Percentiles rank a stretch among this genome's conserved stretches.
These are phyloP conservation scores for Verasper variegatus DNA, from an alignment of 2,113 vertebrate species.

Conservation along the genomic window DNA sequence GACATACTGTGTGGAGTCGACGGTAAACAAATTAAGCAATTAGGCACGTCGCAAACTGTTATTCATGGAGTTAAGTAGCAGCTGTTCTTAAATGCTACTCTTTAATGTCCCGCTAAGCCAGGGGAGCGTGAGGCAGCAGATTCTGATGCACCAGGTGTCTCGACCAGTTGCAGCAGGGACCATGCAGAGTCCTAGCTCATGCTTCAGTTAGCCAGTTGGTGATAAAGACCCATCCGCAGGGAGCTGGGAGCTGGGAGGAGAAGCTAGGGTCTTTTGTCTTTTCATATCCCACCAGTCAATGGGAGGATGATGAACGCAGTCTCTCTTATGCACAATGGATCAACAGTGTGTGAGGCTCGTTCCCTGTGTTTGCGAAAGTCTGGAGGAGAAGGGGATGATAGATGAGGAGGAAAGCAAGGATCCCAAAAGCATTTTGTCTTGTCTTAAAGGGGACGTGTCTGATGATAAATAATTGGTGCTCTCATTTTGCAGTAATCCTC, in stretches of 20 bases:
- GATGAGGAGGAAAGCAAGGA: background rate
- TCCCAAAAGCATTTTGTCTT: background rate
- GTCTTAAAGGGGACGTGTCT: background rate
- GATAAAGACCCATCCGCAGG: constrained; percentile 40
- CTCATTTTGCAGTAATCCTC: no score
- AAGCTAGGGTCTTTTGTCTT: constrained; percentile 41
- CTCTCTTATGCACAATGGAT: constrained; percentile 43
- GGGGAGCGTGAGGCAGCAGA: constrained; percentile 51
- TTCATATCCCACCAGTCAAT: constrained; percentile 45
- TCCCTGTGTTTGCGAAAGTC: constrained; percentile 29
- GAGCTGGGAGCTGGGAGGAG: constrained; percentile 36
- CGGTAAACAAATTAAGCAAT: constrained; percentile 77
- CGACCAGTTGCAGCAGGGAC: constrained; percentile 39
- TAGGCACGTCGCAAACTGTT: constrained; percentile 68
- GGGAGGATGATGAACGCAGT: constrained; percentile 35
- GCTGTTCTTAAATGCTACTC: constrained; percentile 72
- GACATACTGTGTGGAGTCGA: constrained; percentile 56
- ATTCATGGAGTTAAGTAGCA: constrained; percentile 71
- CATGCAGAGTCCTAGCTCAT: constrained; percentile 10
- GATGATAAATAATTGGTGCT: no score
- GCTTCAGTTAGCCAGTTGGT: constrained; percentile 36
- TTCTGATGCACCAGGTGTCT: constrained; percentile 52
- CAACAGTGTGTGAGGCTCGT: constrained; percentile 26
- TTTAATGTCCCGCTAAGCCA: constrained; percentile 61
- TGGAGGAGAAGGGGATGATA: background rate